Base-by-base conservation (phyloP, 2,888 invertebrate genomes). In the Pinctada fucata region DNA sequence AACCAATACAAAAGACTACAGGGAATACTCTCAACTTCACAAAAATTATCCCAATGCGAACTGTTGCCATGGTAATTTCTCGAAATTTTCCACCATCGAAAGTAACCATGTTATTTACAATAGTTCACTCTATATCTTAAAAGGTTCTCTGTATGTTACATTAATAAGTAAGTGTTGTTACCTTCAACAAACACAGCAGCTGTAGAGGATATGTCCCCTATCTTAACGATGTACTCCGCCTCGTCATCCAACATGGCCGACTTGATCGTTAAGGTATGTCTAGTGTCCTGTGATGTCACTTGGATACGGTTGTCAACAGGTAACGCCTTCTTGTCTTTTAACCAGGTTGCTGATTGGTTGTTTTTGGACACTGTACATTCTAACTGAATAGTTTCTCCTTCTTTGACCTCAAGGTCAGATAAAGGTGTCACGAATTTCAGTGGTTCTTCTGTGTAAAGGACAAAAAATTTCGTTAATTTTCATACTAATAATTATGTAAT, bases 181-280 rank as follows among this genome's bases (percentile, higher is more conserved):
- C 94, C 93, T 93, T 96, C 95, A 0, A 99, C 97, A 0, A 94
- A 95, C 66, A 98, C 94, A 85, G 93, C 95, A 0, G 97, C 97
- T 76, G 95, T 94, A 8, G 97, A 97, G 16, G 83, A 82, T 81
- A 97, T 96, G 75, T 91, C 91, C 64, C 92, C 93, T 69, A 94
- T 91, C 92, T 95, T 94, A 89, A 97, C 97, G 1, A 96, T 95
- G 91, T 97, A 98, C 86, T 95, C 95, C n/a, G 96, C 97, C 65
- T 95, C 95, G 78, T 90, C 90, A 49, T 88, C 84, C 2, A 84
- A 58, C 45, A 84, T 80, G 13, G 86, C 89, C 49, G 88, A 82
- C n/a, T 82, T 85, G 73, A 91, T 88, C 75, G 85, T 85, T 78
- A 92, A 85, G 47, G 81, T 84, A 81, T 91, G 90, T 63, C 86